phyloP scores from a whole-genome alignment of 2,113 vertebrate species.

The Columba janthina region DNA sequence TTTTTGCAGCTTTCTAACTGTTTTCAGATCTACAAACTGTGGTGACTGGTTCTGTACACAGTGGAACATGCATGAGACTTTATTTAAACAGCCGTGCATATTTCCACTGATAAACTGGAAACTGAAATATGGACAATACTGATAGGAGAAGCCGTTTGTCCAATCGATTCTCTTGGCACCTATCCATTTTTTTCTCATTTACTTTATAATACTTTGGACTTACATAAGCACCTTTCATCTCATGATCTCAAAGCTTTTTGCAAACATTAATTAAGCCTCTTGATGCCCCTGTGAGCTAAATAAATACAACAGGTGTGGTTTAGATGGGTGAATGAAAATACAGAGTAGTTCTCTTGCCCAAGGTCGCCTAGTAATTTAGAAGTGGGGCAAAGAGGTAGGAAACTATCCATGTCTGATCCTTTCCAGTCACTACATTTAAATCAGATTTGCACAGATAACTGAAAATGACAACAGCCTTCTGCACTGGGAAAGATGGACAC shows the following conservation, averaged over 20 bases:
- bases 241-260: conserved; percentile 61
- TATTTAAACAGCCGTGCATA: conserved; percentile 53
- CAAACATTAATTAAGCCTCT: conserved; percentile 66
- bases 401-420: neutral
- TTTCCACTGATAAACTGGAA: conserved; percentile 11
- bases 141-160: conserved; percentile 54
- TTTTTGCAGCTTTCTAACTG: neutral
- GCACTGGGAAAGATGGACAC: neutral
- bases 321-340: conserved; percentile 38
- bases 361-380: conserved; percentile 9
- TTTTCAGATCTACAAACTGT: neutral
- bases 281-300: conserved; percentile 46
- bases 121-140: conserved; percentile 47
- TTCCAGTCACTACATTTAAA: neutral
- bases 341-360: conserved; percentile 20
- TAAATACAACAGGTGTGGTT: conserved; percentile 38
- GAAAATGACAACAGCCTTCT: neutral
- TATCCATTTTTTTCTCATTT: neutral
- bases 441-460: neutral
- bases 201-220: conserved; percentile 40
- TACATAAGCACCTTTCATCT: conserved; percentile 36
- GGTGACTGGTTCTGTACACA: neutral
- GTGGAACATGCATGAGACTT: neutral
- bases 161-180: neutral
- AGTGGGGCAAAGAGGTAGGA: neutral